Percentiles rank a stretch among this genome's conserved stretches.
phyloP scores from a whole-genome alignment of 2,888 invertebrate genomes.

The Camponotus fellah region DNA sequence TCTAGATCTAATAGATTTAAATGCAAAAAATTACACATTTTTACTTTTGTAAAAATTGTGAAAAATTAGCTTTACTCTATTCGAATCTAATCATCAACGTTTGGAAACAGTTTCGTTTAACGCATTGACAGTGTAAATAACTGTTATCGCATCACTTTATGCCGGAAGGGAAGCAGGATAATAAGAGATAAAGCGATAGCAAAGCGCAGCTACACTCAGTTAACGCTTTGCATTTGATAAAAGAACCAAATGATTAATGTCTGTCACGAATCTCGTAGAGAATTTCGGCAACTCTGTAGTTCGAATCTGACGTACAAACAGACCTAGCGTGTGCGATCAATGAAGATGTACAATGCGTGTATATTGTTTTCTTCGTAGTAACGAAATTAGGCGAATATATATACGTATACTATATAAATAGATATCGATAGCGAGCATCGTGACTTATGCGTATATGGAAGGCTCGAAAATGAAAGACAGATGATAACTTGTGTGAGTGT shows the following conservation, averaged over 20 bases:
- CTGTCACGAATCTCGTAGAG: conserved; percentile 6
- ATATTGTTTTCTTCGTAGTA: conserved; percentile 16
- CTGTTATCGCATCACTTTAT: neutral
- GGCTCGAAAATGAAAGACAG: conserved; percentile 42
- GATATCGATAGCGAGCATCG: conserved; percentile 47
- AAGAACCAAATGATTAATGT: conserved; percentile 28
- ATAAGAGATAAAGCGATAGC: conserved; percentile 60
- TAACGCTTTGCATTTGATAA: conserved; percentile 36
- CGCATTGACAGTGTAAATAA: neutral
- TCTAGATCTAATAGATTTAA: neutral
- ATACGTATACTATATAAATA: neutral
- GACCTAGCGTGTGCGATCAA: conserved; percentile 27
- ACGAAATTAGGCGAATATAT: conserved; percentile 10
- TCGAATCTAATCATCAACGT: neutral
- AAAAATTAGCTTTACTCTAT: neutral
- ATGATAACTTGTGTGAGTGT: conserved; percentile 41
- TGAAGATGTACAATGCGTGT: conserved; percentile 31
- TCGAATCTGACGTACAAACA: conserved; percentile 8
- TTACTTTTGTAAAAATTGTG: neutral
- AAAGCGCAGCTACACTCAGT: conserved; percentile 54
- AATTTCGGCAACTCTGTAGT: conserved; percentile 1
- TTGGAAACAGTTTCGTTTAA: neutral
- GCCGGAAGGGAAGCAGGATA: conserved; percentile 24
- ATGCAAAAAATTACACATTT: neutral
- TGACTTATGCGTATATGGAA: conserved; percentile 39